Evolutionary conservation across 1,140 invertebrate genomes (phyloP).

Genomic region (Pomacea maculata): DNA sequence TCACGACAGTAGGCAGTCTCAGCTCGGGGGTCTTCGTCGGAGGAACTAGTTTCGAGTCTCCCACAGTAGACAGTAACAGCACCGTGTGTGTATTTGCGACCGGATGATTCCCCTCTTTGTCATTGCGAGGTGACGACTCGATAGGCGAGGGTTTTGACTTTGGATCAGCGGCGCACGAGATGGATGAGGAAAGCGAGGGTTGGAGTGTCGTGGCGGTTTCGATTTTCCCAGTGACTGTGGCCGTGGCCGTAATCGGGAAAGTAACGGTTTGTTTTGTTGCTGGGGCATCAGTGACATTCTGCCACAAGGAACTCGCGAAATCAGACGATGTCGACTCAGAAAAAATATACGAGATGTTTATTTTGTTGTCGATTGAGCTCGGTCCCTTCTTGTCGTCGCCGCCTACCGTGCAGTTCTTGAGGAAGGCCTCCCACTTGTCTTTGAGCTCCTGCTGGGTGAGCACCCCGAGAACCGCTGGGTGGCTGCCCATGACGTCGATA

Average conservation of each 20-base stretch:
- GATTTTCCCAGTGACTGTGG: not conserved
- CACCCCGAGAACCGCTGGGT: slow-evolving; percentile 10
- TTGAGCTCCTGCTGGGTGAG: slow-evolving; percentile 15
- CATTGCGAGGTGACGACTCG: too few relatives aligned
- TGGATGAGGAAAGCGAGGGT: too few relatives aligned
- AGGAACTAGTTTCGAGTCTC: too few relatives aligned
- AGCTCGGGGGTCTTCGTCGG: too few relatives aligned
- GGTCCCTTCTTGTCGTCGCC: too few relatives aligned
- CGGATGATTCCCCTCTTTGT: too few relatives aligned
- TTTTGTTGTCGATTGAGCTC: not conserved
- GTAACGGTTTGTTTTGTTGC: not conserved
- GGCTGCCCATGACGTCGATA: slow-evolving; percentile 1
- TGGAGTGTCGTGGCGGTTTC: not conserved
- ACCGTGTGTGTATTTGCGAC: too few relatives aligned
- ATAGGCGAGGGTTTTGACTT: too few relatives aligned
- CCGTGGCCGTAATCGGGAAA: not conserved
- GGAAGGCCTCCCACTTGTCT: slow-evolving; percentile 7
- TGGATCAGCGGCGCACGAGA: too few relatives aligned
- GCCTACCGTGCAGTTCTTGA: not conserved
- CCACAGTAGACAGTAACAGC: too few relatives aligned
- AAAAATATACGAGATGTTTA: slow-evolving; percentile 9
- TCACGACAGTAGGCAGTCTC: too few relatives aligned
- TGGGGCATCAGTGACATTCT: not conserved
- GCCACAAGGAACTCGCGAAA: not conserved
- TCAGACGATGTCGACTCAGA: slow-evolving; percentile 7